These are phyloP conservation scores for Acanthornis magna DNA, from an alignment of 2,797 vertebrate genomes.

Conservation along the genomic window DNA sequence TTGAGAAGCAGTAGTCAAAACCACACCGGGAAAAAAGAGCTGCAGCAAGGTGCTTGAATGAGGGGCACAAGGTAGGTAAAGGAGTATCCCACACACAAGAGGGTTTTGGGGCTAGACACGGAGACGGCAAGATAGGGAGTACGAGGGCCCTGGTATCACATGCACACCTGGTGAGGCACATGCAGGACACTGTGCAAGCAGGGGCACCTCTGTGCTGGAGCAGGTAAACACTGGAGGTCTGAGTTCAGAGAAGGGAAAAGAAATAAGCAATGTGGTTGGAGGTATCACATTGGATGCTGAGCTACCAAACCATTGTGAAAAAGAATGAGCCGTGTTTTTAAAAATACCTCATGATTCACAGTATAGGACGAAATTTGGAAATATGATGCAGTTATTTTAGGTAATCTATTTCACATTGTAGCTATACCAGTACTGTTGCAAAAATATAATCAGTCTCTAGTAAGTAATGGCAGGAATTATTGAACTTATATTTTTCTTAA, in stretches of 20 bases:
- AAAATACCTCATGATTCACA: neutral
- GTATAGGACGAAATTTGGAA: neutral
- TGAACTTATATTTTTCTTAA: neutral
- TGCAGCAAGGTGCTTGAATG: neutral
- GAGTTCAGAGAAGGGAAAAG: neutral
- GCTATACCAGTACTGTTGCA: neutral
- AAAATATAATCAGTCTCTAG: neutral
- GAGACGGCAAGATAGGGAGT: accelerated
- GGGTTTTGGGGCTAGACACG: neutral
- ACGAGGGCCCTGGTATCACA: accelerated
- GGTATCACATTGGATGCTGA: neutral
- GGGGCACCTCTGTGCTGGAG: accelerated
- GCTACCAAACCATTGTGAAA: neutral
- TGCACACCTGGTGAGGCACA: neutral
- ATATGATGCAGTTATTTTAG: neutral
- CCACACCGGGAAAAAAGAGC: neutral
- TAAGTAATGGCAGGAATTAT: neutral
- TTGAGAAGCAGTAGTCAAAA: neutral
- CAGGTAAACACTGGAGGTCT: neutral
- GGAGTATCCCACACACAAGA: neutral
- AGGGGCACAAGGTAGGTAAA: neutral
- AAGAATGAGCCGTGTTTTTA: accelerated
- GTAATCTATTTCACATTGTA: neutral
- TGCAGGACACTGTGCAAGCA: neutral
- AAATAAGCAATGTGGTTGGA: neutral